Conservation (phyloP, 2,797 vertebrate species). For the Leuciscus waleckii region DNA sequence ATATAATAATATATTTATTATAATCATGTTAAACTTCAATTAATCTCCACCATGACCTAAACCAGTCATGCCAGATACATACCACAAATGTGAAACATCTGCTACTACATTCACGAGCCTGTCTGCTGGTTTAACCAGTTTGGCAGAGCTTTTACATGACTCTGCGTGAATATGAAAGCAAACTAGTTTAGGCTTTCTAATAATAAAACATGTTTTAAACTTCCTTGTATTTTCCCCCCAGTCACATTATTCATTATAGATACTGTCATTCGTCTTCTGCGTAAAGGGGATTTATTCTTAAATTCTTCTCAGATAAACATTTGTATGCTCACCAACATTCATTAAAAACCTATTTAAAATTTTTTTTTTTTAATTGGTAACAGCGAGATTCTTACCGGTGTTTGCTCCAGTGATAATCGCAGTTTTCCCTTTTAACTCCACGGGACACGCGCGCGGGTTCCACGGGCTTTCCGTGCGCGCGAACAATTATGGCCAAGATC, state of each 20-base stretch:
- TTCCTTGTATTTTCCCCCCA: neutral
- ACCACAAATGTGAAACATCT: neutral
- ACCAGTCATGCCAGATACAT: neutral
- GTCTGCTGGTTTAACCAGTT: neutral
- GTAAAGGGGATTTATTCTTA: neutral
- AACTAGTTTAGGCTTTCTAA: neutral
- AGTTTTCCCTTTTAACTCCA: slow-evolving; percentile 79
- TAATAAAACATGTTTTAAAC: neutral
- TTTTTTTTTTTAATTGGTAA: neutral
- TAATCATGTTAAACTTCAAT: neutral
- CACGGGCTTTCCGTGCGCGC: slow-evolving; percentile 67
- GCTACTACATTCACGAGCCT: neutral
- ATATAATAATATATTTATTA: too few relatives aligned
- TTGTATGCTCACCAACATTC: neutral
- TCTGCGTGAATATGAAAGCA: neutral
- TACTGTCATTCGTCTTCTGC: neutral
- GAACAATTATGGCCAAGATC: slow-evolving; percentile 71
- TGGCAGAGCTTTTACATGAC: neutral
- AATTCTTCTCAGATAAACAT: neutral
- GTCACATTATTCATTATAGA: neutral
- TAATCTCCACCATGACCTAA: neutral
- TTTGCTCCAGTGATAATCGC: slow-evolving; percentile 88
- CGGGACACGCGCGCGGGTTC: slow-evolving; percentile 74
- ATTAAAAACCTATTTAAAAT: neutral
- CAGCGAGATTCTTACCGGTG: slow-evolving; percentile 69